These are phyloP conservation scores for Coptodon rendalli DNA, from an alignment of 2,113 vertebrate species.

Conservation along the genomic window DNA sequence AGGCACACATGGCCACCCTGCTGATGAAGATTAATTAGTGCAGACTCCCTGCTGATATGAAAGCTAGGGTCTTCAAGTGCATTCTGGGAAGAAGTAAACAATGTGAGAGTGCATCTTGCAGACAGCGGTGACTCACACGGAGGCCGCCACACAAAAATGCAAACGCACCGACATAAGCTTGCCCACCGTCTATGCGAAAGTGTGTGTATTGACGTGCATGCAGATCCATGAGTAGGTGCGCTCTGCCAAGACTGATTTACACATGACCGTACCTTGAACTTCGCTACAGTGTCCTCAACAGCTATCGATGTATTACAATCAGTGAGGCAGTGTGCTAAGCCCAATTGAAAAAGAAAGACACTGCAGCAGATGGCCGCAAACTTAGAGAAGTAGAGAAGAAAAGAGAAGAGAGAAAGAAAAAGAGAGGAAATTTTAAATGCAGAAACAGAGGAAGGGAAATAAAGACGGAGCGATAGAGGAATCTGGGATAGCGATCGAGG, in stretches of 20 bases:
- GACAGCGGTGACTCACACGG: neutral
- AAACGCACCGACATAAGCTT: neutral
- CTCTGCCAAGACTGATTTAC: constrained; percentile 12
- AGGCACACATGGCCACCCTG: neutral
- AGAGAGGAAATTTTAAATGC: neutral
- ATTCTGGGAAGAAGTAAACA: constrained; percentile 31
- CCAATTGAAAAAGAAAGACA: constrained; percentile 17
- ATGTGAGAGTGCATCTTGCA: neutral
- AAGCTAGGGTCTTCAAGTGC: neutral
- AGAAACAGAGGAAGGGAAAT: constrained; percentile 13
- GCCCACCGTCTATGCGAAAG: neutral
- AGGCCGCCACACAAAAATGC: neutral
- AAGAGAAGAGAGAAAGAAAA: neutral
- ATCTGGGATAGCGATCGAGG: constrained; percentile 28
- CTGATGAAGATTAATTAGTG: constrained; percentile 46
- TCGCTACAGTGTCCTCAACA: constrained; percentile 2
- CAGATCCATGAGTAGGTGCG: neutral
- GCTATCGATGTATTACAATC: constrained; percentile 24
- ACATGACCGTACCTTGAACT: constrained; percentile 58
- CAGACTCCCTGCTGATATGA: constrained; percentile 17
- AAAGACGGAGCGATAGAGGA: constrained; percentile 18
- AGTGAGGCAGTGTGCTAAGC: constrained; percentile 9
- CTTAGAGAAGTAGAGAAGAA: neutral
- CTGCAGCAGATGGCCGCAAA: constrained; percentile 17
- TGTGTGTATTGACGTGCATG: neutral